Evolutionary conservation across 1,140 invertebrate genomes (phyloP).

Genomic region (Formica exsecta): DNA sequence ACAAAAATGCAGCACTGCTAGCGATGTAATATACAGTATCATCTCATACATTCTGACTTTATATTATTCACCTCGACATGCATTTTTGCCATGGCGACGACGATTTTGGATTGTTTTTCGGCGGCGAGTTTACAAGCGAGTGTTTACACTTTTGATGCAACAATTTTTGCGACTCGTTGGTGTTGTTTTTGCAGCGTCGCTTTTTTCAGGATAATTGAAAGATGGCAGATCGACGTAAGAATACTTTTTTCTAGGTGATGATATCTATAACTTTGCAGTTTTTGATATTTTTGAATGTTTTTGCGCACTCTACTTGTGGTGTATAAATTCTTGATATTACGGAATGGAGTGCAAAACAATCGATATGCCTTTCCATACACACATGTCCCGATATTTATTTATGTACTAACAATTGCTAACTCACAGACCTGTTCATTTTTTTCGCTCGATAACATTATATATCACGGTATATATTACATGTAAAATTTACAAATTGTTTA

Average conservation of each 20-base stretch:
- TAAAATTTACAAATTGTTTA: conserved; percentile 6
- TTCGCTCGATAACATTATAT: background rate
- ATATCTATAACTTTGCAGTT: conserved; percentile 4
- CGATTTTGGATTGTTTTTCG: conserved; percentile 18
- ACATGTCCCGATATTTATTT: background rate
- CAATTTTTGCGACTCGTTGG: background rate
- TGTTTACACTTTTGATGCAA: conserved; percentile 25
- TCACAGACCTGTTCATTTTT: conserved; percentile 21
- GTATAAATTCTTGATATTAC: background rate
- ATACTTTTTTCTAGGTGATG: conserved; percentile 17
- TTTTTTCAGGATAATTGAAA: conserved; percentile 21
- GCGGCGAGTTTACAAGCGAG: background rate
- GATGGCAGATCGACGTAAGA: conserved; percentile 1
- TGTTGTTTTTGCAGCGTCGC: conserved; percentile 23
- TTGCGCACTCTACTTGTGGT: background rate
- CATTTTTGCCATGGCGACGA: conserved; percentile 9
- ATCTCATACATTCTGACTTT: conserved; percentile 39
- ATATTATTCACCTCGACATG: background rate
- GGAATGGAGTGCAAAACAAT: conserved; percentile 33
- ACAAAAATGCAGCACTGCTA: conserved; percentile 44
- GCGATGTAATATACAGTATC: conserved; percentile 9
- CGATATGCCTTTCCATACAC: background rate
- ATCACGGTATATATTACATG: background rate
- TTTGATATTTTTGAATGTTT: conserved; percentile 29
- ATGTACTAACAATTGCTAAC: conserved; percentile 35